Base-by-base conservation (phyloP, 2,113 vertebrate species). In the Nerophis lumbriciformis region DNA sequence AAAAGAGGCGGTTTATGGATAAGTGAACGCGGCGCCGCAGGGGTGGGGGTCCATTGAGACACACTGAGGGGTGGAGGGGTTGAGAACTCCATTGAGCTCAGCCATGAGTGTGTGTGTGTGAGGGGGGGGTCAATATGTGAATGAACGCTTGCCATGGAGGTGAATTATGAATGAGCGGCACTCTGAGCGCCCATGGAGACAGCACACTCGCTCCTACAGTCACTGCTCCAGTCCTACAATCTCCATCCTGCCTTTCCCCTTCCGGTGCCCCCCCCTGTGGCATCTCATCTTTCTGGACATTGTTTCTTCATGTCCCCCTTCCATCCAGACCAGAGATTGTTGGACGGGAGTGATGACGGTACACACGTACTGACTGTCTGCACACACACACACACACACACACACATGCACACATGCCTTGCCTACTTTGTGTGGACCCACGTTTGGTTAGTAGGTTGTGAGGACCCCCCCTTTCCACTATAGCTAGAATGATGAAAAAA, bases 161-260 rank as follows among this genome's bases (percentile, higher is more conserved):
- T 87, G 83, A 88, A 88, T 88, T 87, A 88, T 88, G 84, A 88
- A 88, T 88, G 87, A 88, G 78, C 75, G 71, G 71, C 81, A 81
- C 80, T 81, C 83, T 16, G 78, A 74, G 86, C 81, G 66, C 84
- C 86, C 83, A 83, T 77, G 71, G 78, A 81, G 83, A 71, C 80
- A 83, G 77, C 76, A 60, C 61, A 72, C 6, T 53, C 72, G 61
- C 76, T 78, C 79, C 54, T 56, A 54, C 53, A 8, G 47, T 53
- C 60, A 28, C 42, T 37, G 9, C 39, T 49, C 66, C 47, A 16
- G n/a, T 51, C 48, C 60, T 51, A 51, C 38, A 45, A 51, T 12
- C 45, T 48, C 60, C 19, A 50, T 39, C 42, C 1, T 59, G 45
- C 39, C 37, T 45, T 53, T 2, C 1, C 54, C 38, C 54, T 57